Base-by-base conservation (phyloP, 2,888 invertebrate species). In the Acanthosepion esculentum region DNA sequence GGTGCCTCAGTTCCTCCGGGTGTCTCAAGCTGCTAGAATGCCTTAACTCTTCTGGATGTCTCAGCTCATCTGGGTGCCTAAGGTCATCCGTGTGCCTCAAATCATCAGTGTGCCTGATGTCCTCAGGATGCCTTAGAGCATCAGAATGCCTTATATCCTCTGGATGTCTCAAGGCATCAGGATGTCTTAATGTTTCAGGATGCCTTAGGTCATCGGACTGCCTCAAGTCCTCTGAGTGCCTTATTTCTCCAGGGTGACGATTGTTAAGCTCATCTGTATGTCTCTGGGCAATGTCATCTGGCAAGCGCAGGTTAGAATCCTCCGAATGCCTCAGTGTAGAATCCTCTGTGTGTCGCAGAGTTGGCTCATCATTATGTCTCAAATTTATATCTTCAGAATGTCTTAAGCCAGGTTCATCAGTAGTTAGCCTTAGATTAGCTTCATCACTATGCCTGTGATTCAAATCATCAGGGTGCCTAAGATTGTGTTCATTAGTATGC, bases 291-390 rank as follows among this genome's bases (percentile, higher is more conserved):
- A 93, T 93, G 93, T 53, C 53, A n/a, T 93, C 93, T 53, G 93
- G 50, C 53, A 93, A 93, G 93, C 93, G 93, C 53, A 93, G 93
- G 93, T 53, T 93, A n/a, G 93, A 93, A n/a, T 93, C 93, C n/a
- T 93, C 93, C 53, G 93, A 93, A 93, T 93, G 93, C 53, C 93
- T 48, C 48, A 93, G 93, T 53, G 53, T 93, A 48, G 48, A 53
- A 93, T 93, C 93, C n/a, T 93, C 93, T 48, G 93, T 53, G 48
- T 93, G 93, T 93, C 93, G 48, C n/a, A 93, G 93, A 93, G 15
- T 93, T 93, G 93, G 53, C 53, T 93, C 93, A 18, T 93, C 93
- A 93, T 48, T 93, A 48, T 93, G 48, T 93, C 93, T 93, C 53
- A 93, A 33, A 48, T 53, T 93, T 53, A 53, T 48, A 53, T 93